Base-by-base conservation (phyloP, 2,888 invertebrate species). In the Leptopterna dolabrata region DNA sequence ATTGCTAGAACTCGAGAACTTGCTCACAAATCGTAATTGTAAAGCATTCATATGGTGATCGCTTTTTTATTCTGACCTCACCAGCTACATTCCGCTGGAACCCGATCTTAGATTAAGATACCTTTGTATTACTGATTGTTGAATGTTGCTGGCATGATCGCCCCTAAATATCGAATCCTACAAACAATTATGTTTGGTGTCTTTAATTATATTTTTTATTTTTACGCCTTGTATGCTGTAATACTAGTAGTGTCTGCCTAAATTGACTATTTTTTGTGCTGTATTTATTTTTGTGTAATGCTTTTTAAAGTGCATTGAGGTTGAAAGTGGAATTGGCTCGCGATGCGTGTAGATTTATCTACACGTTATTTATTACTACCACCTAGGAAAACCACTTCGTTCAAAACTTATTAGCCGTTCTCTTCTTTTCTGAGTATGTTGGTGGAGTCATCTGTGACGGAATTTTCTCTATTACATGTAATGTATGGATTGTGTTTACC, bases 401-500 rank as follows among this genome's bases (percentile, higher is more conserved):
- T 63, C 24, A 19, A 63, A 24, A 63, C 24, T 6, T 63, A 24
- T 63, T 63, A 27, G 63, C 63, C 24, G 63, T 63, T 63, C 24
- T 19, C 1, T 63, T 63, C 63, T 1, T 63, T 19, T 63, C 2
- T 63, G 24, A 24, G 24, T 11, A 24, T 0, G 63, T 63, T 63
- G 9, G 7, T 36, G 36, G 7, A 47, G 47, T 47, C 16, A 14
- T 47, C 6, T 1, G 1, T 63, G 63, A 63, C 24, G 63, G 63
- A 63, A 63, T 63, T 63, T 63, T 55, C 63, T 11, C 63, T 24
- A 2, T 63, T 63, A 63, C 24, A 11, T 63, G 63, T 51, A 51
- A 51, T n/a, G 51, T 76, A 43, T 27, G 51, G 55, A 45, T 30
- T 81, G 81, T 55, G 81, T 81, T 81, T 16, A 81, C 51, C 81